phyloP scores from a whole-genome alignment of 37 sponge, comb jelly and placozoan genomes.

The Theonella swinhoei region DNA sequence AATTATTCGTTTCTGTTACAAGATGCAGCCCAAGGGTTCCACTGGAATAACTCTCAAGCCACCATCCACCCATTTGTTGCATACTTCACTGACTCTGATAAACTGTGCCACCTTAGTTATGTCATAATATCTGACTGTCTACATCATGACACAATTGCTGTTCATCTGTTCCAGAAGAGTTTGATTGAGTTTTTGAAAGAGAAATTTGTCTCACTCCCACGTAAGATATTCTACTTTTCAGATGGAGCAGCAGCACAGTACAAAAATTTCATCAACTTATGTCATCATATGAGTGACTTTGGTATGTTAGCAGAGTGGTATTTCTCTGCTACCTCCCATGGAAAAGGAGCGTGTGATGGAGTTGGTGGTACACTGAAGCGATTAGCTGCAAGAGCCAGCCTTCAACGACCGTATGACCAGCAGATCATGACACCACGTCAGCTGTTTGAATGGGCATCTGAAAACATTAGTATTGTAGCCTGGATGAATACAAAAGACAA shows the following conservation, averaged over 20 bases:
- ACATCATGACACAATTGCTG: conserved; percentile 59
- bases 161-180: conserved; percentile 45
- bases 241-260: conserved; percentile 66
- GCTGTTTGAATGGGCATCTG: no score
- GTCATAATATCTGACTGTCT: conserved; percentile 52
- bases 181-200: conserved; percentile 24
- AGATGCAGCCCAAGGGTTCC: conserved; percentile 60
- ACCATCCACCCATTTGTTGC: no score
- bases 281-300: conserved; percentile 53
- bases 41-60: conserved; percentile 68
- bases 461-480: not conserved
- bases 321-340: conserved; percentile 70
- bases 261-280: conserved; percentile 57
- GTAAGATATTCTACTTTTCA: conserved; percentile 55
- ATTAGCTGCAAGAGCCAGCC: conserved; percentile 58
- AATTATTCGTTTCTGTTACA: conserved; percentile 63
- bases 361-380: conserved; percentile 65
- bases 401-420: conserved; percentile 53
- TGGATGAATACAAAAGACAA: not conserved
- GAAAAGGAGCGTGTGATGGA: conserved; percentile 71
- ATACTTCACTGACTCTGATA: no score
- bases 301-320: conserved; percentile 65
- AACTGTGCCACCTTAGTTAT: conserved; percentile 37
- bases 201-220: conserved; percentile 9
- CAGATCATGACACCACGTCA: conserved; percentile 66